Conservation (phyloP, 2,888 invertebrate genomes). For the Heterodera filipjevi region DNA sequence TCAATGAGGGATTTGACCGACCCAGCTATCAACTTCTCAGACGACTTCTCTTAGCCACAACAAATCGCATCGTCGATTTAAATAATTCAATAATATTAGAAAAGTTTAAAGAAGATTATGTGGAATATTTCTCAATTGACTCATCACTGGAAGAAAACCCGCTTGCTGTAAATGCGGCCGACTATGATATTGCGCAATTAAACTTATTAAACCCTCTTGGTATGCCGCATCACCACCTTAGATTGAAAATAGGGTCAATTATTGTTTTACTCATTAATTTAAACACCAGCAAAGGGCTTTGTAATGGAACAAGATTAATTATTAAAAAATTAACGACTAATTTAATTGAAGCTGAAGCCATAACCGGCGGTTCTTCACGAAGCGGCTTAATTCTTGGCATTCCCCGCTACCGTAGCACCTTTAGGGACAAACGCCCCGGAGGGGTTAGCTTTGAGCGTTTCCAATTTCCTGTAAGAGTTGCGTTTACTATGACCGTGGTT, state of each 20-base stretch:
- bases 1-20: not conserved
- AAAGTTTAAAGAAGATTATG: not conserved
- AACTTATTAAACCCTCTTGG: conserved; percentile 11
- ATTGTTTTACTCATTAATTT: conserved; percentile 9
- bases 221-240: conserved; percentile 3
- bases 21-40: conserved; percentile 8
- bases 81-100: conserved; percentile 2
- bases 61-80: conserved; percentile 15
- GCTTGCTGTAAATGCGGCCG: conserved; percentile 8
- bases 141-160: not conserved
- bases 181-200: conserved; percentile 5
- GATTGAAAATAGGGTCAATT: conserved; percentile 6
- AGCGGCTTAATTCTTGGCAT: conserved; percentile 8
- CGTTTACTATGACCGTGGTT: conserved; percentile 15
- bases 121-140: conserved; percentile 13
- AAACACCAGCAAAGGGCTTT: conserved; percentile 1
- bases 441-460: conserved; percentile 18
- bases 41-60: conserved; percentile 21
- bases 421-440: conserved; percentile 13
- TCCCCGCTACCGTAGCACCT: conserved; percentile 4
- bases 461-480: conserved; percentile 8
- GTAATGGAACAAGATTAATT: conserved; percentile 13
- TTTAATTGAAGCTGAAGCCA: conserved; percentile 10
- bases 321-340: not conserved
- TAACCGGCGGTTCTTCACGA: not conserved